Evolutionary conservation across 2,113 vertebrate genomes (phyloP), one percentile per base, ranked within the genome.

Genomic region (human (Homo sapiens)): DNA sequence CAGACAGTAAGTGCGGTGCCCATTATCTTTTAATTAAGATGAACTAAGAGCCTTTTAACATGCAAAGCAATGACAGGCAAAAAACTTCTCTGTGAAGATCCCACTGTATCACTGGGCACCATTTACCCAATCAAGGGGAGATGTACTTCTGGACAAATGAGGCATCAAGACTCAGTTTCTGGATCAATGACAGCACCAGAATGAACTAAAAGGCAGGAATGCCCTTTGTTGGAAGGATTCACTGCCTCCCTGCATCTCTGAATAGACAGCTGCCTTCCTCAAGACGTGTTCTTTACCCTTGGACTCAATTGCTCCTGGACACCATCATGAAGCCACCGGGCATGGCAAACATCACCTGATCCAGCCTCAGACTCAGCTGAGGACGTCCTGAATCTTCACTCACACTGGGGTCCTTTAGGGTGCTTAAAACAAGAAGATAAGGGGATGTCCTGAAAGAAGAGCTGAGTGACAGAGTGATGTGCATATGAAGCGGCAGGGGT

Each of bases 131-230:
- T 11, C 1, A 3, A 92, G 14, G 50, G 38, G 78, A 45, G 80
- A 94, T 79, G 84, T 11, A 57, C 75, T 96, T 91, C 45, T 50
- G 3, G 14, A 40, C 75, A 72, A 97, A 96, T 90, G 91, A 97
- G 88, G 79, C 11, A 0, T 92, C 87, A 38, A 82, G 88, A 66
- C 79, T 92, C 23, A 4, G 59, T 73, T 92, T 94, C 93, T 94
- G 96, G 68, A 95, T 96, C 95, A 86, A 27, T 48, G 83, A 52
- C 64, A 57, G 35, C 50, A 88, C 50, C 32, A 66, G 22, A 85
- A 57, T 40, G 57, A 76, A 23, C 57, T 85, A 25, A 89, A 95
- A 75, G 59, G 66, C 79, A 95, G 55, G 82, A 12, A 35, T 25
- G 32, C 38, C 57, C 87, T 95, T 81, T 16, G 5, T 25, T 40